Base-by-base conservation (phyloP, 2,888 invertebrate genomes). In the Epinotia demarniana region DNA sequence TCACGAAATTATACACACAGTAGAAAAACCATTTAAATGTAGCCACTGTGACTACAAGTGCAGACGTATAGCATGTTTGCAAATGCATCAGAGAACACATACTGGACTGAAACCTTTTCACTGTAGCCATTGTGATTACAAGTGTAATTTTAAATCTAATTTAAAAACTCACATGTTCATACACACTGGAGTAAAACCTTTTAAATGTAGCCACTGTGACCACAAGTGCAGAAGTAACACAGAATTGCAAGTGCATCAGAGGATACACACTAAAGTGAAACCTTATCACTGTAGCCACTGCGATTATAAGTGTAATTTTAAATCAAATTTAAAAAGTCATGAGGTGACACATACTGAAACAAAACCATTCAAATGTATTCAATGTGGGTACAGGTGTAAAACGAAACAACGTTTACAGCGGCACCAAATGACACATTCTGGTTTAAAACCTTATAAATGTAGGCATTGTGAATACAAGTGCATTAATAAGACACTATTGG, bases 21-120 rank as follows among this genome's bases (percentile, higher is more conserved):
- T 18, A n/a, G 33, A 55, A n/a, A 67, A 67, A 18, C 55, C 66
- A 12, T 67, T n/a, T 23, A 11, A 53, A n/a, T 67, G 66, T 11
- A 33, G 27, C 12, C 33, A 6, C n/a, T 67, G 66, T 8, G 23
- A 67, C 2, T 67, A 55, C 18, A 67, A 19, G 8, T 55, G 53
- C 16, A 53, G 55, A 0, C 9, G 18, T 2, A 18, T 12, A n/a
- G 12, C 18, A 2, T n/a, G 11, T 33, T 67, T 67, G 13, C 53
- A 13, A 33, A 18, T 33, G 12, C 66, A 67, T n/a, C 33, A 55
- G 55, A 55, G 11, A 1, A 55, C 12, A 53, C 66, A 67, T 18
- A 11, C 53, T 0, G 33, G 6, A 12, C 18, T 39, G 1, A 67
- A 67, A 19, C 63, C 63, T 46, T 19, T 46, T 18, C 19, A 64